phyloP scores from a whole-genome alignment of 1,140 invertebrate species.

The Papilio glaucus region DNA sequence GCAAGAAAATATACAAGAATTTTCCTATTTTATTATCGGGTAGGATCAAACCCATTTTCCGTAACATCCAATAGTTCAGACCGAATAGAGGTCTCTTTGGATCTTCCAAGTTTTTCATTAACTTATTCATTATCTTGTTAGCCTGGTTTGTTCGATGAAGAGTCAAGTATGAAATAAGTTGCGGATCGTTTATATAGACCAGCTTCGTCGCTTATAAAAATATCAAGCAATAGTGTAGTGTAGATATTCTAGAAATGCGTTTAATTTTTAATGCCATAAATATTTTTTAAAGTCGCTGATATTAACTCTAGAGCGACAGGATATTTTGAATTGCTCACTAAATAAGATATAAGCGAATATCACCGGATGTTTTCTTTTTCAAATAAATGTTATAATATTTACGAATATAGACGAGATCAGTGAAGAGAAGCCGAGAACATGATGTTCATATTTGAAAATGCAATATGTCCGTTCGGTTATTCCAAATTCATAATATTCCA shows the following conservation, averaged over 20 bases:
- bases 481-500: no score
- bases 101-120: constrained; percentile 59
- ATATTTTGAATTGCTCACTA: background rate
- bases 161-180: background rate
- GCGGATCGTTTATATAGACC: background rate
- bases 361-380: background rate
- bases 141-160: background rate
- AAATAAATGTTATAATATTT: no score
- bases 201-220: background rate
- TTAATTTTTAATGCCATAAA: background rate
- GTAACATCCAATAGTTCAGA: constrained; percentile 70
- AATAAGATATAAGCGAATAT: background rate
- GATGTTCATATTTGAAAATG: no score
- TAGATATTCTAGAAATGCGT: no score
- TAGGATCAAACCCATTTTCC: constrained; percentile 63
- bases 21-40: constrained; percentile 51
- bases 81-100: constrained; percentile 55
- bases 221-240: background rate
- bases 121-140: constrained; percentile 55
- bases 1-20: constrained; percentile 55
- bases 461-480: no score
- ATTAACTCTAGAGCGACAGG: background rate
- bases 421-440: no score
- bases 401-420: no score
- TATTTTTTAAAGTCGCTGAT: background rate